Evolutionary conservation across 2,113 vertebrate species (phyloP).

Genomic region (Trichechus manatus): DNA sequence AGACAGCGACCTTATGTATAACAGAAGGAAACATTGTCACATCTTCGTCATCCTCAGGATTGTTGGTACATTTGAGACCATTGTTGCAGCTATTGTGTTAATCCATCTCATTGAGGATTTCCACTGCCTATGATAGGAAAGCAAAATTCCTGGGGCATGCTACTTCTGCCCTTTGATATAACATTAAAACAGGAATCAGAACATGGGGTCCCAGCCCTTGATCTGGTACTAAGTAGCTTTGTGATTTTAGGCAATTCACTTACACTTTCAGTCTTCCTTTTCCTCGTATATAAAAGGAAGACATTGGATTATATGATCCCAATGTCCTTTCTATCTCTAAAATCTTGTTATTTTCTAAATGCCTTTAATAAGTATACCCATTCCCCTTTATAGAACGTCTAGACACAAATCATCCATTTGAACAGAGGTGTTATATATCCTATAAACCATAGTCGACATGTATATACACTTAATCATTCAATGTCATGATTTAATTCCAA

Average conservation of each 20-base stretch:
- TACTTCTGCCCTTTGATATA: neutral
- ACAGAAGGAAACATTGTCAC: neutral
- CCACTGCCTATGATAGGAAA: neutral
- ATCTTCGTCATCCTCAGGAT: neutral
- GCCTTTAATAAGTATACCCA: neutral
- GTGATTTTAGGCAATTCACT: neutral
- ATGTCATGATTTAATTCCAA: constrained; percentile 52
- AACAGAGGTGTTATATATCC: neutral
- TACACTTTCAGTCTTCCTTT: neutral
- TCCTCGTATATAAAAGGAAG: constrained; percentile 31
- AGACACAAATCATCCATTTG: neutral
- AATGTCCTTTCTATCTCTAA: neutral
- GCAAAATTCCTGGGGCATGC: neutral
- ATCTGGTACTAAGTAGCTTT: neutral
- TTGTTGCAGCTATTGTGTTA: neutral
- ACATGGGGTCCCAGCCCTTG: neutral
- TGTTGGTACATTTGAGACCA: neutral
- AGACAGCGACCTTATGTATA: neutral
- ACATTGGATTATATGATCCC: neutral
- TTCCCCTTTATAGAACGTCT: neutral
- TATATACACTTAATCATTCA: constrained; percentile 37
- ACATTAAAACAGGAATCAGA: neutral
- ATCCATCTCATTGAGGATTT: neutral
- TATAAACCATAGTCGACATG: neutral
- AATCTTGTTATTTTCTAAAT: constrained; percentile 19